phyloP scores from a whole-genome alignment of 2,797 vertebrate species.

The Huso huso region DNA sequence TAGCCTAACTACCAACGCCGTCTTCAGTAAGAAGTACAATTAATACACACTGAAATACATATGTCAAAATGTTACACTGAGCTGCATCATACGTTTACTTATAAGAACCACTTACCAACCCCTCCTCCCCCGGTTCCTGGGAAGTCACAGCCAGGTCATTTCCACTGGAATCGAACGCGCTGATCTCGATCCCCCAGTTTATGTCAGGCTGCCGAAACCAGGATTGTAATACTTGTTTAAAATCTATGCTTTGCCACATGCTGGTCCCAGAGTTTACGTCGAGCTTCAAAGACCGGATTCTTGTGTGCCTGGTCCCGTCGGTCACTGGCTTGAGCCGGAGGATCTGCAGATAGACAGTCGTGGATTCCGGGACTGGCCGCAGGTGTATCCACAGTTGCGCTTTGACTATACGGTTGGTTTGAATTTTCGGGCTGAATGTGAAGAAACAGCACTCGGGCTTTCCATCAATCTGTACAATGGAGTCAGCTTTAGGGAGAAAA shows the following conservation, averaged over 20 bases:
- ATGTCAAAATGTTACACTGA: too few relatives aligned
- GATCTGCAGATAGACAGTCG: slow-evolving; percentile 92
- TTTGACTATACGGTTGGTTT: slow-evolving; percentile 78
- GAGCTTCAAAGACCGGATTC: slow-evolving; percentile 93
- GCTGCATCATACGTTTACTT: too few relatives aligned
- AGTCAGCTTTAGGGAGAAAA: slow-evolving; percentile 65
- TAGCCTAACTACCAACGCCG: too few relatives aligned
- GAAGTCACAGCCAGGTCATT: slow-evolving; percentile 85
- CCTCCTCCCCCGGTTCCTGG: slow-evolving; percentile 78
- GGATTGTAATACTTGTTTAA: slow-evolving; percentile 89
- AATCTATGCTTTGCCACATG: slow-evolving; percentile 96
- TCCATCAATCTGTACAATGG: slow-evolving; percentile 71
- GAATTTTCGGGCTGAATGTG: slow-evolving; percentile 85
- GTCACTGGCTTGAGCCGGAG: slow-evolving; percentile 84
- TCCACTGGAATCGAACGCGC: slow-evolving; percentile 82
- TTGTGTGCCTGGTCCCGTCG: slow-evolving; percentile 76
- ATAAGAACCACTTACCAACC: slow-evolving; percentile 72
- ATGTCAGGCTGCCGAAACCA: slow-evolving; percentile 97
- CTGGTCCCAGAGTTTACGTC: slow-evolving; percentile 81
- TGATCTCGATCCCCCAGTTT: slow-evolving; percentile 97
- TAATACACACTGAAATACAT: too few relatives aligned
- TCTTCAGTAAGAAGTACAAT: too few relatives aligned
- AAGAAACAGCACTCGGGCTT: slow-evolving; percentile 92
- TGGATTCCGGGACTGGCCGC: slow-evolving; percentile 70
- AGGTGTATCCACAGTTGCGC: slow-evolving; percentile 95